Evolutionary conservation across 2,797 vertebrate genomes (phyloP), one percentile per base, ranked within the genome.

Genomic region (Trachops cirrhosus): DNA sequence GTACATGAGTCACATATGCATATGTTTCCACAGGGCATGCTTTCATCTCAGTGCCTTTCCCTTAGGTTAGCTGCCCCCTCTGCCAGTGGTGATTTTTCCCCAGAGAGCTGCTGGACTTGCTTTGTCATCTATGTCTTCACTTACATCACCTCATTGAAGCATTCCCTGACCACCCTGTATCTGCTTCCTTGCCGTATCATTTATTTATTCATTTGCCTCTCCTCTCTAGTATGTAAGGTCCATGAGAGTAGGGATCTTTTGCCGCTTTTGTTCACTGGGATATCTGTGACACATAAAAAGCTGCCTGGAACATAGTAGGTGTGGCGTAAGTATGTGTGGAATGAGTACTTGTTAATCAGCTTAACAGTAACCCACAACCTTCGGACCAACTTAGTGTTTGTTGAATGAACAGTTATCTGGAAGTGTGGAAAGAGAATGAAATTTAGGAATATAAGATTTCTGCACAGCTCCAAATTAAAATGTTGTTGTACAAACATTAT

Each of bases 371-470:
- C 57, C 22, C 57, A 59, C 54, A 59, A 59, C 57, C 24, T 26
- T 59, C 4, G 1, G 57, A 59, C 57, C 57, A 59, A 29, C 57
- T 59, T 11, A 59, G 22, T 79, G 34, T 84, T n/a, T 87, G 29
- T 64, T 82, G 85, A 80, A 59, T 73, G 84, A 95, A 83, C 86
- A 85, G 41, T 92, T 57, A 39, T 62, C 32, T 89, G 41, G 75
- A 41, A 93, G 54, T 87, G 22, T 46, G 9, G 22, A 68, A 83
- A 80, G 52, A 89, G 50, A 94, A 39, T 48, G 11, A 52, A 90
- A 34, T 94, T 57, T 70, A 67, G 32, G 48, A 90, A 62, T 67
- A 34, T 92, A 87, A 78, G 48, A 84, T 85, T 41, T 16, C 9
- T 77, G 41, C 75, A 87, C 2, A 62, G 15, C 41, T 78, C 74